A percentile compares a stretch with the other conserved stretches of the same genome.
Conservation (phyloP, 35 echinoderm and acorn worm genomes). For the Apostichopus japonicus region DNA sequence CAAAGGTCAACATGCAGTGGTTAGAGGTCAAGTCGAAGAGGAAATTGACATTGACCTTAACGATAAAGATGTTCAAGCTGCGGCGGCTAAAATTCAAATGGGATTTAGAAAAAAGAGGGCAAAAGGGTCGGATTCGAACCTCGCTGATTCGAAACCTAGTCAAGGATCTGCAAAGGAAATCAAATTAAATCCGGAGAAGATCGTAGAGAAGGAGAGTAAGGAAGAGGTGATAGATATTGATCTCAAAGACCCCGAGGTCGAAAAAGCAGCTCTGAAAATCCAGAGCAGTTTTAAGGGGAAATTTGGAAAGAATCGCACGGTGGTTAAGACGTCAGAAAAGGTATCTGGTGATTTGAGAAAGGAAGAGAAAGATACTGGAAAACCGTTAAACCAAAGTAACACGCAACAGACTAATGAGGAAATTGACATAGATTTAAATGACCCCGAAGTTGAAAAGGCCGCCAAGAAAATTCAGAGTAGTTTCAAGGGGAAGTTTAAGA, state of each 20-base stretch:
- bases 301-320: slow-evolving; percentile 20
- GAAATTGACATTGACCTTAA: slow-evolving; percentile 86
- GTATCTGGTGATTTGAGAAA: background rate
- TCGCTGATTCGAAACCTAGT: background rate
- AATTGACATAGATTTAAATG: slow-evolving; percentile 16
- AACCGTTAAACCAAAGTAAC: background rate
- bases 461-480: slow-evolving; percentile 17
- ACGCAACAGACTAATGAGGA: background rate
- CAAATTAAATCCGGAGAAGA: background rate
- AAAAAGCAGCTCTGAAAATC: slow-evolving; percentile 64
- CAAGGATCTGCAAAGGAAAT: background rate
- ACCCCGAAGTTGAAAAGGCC: slow-evolving; percentile 11
- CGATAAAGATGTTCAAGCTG: slow-evolving; percentile 74
- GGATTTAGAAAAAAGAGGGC: slow-evolving; percentile 23
- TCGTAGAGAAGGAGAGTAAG: background rate
- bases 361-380: background rate
- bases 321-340: background rate
- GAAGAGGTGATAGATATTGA: slow-evolving; percentile 56
- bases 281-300: slow-evolving; percentile 15
- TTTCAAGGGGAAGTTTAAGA: slow-evolving; percentile 2
- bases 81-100: slow-evolving; percentile 69
- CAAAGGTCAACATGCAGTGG: background rate
- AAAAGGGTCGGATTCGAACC: background rate
- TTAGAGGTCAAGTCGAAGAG: slow-evolving; percentile 39
- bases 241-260: slow-evolving; percentile 15